A percentile compares a stretch with the other conserved stretches of the same genome.
These are phyloP conservation scores for Athene noctua DNA, from an alignment of 2,113 vertebrate genomes.

Conservation along the genomic window DNA sequence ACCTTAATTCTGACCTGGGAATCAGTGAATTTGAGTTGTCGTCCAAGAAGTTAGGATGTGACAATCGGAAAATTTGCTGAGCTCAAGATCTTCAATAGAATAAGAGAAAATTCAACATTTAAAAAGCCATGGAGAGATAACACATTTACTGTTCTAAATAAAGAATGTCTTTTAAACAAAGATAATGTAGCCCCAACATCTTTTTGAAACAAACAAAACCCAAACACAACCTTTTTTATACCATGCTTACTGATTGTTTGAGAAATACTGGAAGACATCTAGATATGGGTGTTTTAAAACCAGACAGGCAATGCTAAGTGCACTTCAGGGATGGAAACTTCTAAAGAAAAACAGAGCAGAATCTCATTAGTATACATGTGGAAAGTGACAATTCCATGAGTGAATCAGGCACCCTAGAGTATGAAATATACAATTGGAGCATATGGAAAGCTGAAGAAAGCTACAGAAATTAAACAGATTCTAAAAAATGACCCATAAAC, in stretches of 20 bases:
- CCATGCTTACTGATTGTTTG: not conserved
- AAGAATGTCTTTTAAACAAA: not conserved
- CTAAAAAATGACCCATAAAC: not conserved
- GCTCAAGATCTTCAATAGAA: not conserved
- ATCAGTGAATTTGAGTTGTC: no score
- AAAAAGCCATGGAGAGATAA: not conserved
- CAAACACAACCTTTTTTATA: not conserved
- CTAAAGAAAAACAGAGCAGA: not conserved
- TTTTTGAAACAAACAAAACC: not conserved
- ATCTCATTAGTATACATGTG: not conserved
- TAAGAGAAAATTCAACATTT: not conserved
- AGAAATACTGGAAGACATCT: not conserved
- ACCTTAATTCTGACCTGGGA: no score
- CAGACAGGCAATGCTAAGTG: not conserved
- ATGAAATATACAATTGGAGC: not conserved
- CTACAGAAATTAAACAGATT: not conserved
- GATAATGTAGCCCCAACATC: not conserved
- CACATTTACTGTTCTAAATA: not conserved
- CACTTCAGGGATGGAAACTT: not conserved
- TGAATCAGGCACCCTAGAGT: not conserved
- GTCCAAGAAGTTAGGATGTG: no score
- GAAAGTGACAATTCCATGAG: not conserved
- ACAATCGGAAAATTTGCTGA: not conserved
- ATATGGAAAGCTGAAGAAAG: not conserved
- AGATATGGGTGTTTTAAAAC: not conserved